Conservation (phyloP, 2,888 invertebrate genomes). For the Chouioia cunea region DNA sequence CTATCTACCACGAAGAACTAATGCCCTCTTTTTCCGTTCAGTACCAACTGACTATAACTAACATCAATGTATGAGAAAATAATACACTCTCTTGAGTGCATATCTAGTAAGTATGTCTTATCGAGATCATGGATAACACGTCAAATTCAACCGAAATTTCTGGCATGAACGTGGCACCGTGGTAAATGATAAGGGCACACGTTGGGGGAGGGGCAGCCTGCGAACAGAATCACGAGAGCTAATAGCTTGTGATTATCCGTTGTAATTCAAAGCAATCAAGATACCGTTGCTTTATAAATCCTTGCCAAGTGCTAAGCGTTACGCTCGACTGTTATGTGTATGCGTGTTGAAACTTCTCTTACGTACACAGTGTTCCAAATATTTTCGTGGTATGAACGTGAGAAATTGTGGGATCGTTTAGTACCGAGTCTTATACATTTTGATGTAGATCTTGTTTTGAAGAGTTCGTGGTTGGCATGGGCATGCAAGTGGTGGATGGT, state of each 20-base stretch:
- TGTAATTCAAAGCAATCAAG: slow-evolving; percentile 57
- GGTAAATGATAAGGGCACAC: too few relatives aligned
- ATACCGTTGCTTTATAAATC: slow-evolving; percentile 50
- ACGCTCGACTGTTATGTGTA: slow-evolving; percentile 1
- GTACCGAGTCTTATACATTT: too few relatives aligned
- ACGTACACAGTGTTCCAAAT: slow-evolving; percentile 14
- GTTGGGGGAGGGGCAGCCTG: too few relatives aligned
- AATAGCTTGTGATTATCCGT: slow-evolving; percentile 57
- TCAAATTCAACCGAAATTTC: slow-evolving; percentile 35
- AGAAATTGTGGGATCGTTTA: too few relatives aligned
- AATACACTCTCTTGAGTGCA: too few relatives aligned
- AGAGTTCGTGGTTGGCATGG: too few relatives aligned
- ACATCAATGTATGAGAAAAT: too few relatives aligned
- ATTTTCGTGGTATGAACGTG: slow-evolving; percentile 34
- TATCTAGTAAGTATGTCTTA: slow-evolving; percentile 2
- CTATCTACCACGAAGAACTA: too few relatives aligned
- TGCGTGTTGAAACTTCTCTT: slow-evolving; percentile 19
- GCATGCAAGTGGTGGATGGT: too few relatives aligned
- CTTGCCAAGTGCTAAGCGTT: not conserved
- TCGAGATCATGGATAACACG: slow-evolving; percentile 28
- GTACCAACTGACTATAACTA: too few relatives aligned
- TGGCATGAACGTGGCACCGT: not conserved
- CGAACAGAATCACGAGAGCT: slow-evolving; percentile 49
- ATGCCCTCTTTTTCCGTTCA: too few relatives aligned
- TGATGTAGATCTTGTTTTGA: too few relatives aligned